phyloP scores from a whole-genome alignment of 2,797 vertebrate genomes.

The Prunella strophiata region DNA sequence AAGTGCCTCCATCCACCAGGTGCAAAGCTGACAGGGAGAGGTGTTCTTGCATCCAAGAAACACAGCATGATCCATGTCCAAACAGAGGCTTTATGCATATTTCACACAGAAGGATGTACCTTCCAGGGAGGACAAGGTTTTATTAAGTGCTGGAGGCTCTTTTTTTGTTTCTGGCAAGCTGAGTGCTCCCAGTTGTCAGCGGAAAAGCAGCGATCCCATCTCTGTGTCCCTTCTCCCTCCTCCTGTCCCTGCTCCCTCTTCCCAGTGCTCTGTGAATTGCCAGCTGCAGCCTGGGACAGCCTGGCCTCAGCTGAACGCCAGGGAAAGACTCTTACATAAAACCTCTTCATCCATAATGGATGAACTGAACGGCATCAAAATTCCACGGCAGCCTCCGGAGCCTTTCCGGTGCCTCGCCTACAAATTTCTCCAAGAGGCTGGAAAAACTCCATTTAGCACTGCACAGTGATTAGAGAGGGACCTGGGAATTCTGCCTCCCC shows the following conservation, averaged over 20 bases:
- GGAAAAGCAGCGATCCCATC: background rate
- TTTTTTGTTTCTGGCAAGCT: background rate
- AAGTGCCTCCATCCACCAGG: background rate
- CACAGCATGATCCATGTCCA: background rate
- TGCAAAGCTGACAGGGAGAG: background rate
- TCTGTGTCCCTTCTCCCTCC: background rate
- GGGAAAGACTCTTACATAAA: slow-evolving; percentile 67
- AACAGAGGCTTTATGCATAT: background rate
- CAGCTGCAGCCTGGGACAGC: background rate
- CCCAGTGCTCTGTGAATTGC: background rate
- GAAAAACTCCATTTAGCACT: background rate
- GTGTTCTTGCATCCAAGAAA: background rate
- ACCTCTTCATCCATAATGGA: slow-evolving; percentile 70
- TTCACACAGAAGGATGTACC: slow-evolving; percentile 6
- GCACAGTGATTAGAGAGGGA: background rate
- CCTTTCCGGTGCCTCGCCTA: slow-evolving; percentile 50
- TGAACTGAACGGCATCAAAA: slow-evolving; percentile 59
- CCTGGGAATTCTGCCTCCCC: background rate
- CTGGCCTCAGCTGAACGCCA: slow-evolving; percentile 58
- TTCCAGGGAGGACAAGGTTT: background rate
- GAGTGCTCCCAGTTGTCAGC: background rate
- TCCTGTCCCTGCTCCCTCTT: background rate
- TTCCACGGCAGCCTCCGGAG: slow-evolving; percentile 21
- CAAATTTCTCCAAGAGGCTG: slow-evolving; percentile 39
- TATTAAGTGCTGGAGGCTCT: background rate